Evolutionary conservation across 1,140 invertebrate genomes (phyloP), one percentile per base, ranked within the genome.

Genomic region (Aphaenogaster floridana): DNA sequence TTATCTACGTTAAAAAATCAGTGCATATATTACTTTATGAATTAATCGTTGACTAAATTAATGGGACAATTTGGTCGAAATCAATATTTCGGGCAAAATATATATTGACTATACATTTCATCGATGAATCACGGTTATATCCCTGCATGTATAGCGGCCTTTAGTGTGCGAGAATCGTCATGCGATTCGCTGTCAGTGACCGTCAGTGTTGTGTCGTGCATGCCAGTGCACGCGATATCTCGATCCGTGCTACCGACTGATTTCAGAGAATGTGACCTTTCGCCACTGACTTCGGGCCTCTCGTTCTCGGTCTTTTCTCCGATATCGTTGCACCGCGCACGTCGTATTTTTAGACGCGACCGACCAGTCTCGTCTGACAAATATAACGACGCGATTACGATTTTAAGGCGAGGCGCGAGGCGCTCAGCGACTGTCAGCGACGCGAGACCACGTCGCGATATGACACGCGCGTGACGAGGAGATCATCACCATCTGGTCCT

Each of bases 311-410:
- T 28, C 17, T 13, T 36, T 36, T 9, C 9, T 71, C 15, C 39
- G 52, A 83, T 71, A 71, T 81, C 45, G 4, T 71, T 15, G 42
- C 52, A 45, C 42, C 8, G 54, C 11, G 11, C 28, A 39, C 9
- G 50, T 5, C 54, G 28, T 61, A 84, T 84, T 74, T 84, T 74
- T 74, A 63, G 69, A 61, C 42, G 54, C 68, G 52, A 45, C 7
- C 21, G 52, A 69, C 48, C 48, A 54, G 21, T 68, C 39, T 72
- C 7, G 28, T 48, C 54, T 45, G 8, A 9, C 39, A 2, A 17
- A 61, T 36, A 17, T 59, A 28, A 52, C 11, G 45, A 59, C 21
- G 48, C 48, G 34, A 42, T 83, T 45, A 42, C 36, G 34, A 77
- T 54, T 76, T 74, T 50, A 50, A 52, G 13, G 36, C 36, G 39